A percentile compares a stretch with the other conserved stretches of the same genome.
phyloP scores from a whole-genome alignment of 2,113 vertebrate species.

The Eleginops maclovinus region DNA sequence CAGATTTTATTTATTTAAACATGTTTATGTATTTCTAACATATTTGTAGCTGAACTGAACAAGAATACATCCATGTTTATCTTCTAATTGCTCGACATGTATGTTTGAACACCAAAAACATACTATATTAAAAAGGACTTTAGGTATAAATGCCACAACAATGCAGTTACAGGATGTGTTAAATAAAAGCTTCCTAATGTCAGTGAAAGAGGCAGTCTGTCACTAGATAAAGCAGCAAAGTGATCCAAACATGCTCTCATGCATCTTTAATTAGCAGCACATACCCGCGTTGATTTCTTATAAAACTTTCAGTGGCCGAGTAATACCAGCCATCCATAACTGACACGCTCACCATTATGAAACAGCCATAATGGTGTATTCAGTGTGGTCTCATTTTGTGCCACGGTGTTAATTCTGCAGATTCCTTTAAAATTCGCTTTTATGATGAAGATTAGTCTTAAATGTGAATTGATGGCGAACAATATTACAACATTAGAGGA shows the following conservation, averaged over 20 bases:
- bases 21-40: no score
- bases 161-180: not conserved
- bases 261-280: constrained; percentile 56
- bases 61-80: no score
- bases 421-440: constrained; percentile 58
- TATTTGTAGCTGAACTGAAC: no score
- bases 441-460: constrained; percentile 59
- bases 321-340: constrained; percentile 62
- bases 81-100: no score
- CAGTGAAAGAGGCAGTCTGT: not conserved
- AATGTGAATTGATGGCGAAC: constrained; percentile 75
- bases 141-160: not conserved
- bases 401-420: constrained; percentile 76
- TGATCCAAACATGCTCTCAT: constrained; percentile 52
- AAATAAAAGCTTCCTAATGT: not conserved
- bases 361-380: constrained; percentile 71
- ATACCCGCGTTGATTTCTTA: constrained; percentile 51
- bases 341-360: constrained; percentile 62
- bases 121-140: not conserved
- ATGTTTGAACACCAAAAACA: no score
- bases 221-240: constrained; percentile 25
- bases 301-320: constrained; percentile 51
- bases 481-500: constrained; percentile 72
- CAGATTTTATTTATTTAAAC: no score
- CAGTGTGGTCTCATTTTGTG: constrained; percentile 79